Percentiles rank a stretch among this genome's conserved stretches.
Evolutionary conservation across 2,888 invertebrate species (phyloP).

Genomic region (Melieria omissa): DNA sequence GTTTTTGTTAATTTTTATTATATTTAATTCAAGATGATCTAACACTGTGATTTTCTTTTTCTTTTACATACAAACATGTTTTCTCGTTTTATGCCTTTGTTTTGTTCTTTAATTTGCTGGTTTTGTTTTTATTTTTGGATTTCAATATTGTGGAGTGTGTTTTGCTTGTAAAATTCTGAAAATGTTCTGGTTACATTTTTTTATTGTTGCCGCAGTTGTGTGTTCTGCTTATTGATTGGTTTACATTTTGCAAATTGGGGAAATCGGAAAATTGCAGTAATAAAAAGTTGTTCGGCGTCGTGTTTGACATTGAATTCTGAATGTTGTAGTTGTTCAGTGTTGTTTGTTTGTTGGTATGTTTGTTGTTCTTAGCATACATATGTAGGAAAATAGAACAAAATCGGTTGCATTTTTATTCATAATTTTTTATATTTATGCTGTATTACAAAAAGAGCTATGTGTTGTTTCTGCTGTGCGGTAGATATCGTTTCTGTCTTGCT

Average conservation of each 20-base stretch:
- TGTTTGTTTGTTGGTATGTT: no score
- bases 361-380: no score
- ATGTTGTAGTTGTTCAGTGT: no score
- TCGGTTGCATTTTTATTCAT: no score
- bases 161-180: conserved; percentile 24
- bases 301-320: neutral
- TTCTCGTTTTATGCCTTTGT: conserved; percentile 35
- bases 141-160: conserved; percentile 30
- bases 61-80: conserved; percentile 64
- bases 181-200: conserved; percentile 20
- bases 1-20: conserved; percentile 24
- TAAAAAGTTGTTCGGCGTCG: conserved; percentile 12
- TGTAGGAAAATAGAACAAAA: no score
- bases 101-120: conserved; percentile 41
- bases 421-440: no score
- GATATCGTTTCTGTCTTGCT: no score
- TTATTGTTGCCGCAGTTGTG: neutral
- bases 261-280: neutral
- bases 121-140: conserved; percentile 29
- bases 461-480: no score
- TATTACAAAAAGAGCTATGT: no score
- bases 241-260: neutral
- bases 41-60: conserved; percentile 58
- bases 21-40: conserved; percentile 62
- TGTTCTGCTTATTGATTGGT: conserved; percentile 19